Evolutionary conservation across 2,888 invertebrate genomes (phyloP), one percentile per base, ranked within the genome.

Genomic region (Ophioninae sp.): DNA sequence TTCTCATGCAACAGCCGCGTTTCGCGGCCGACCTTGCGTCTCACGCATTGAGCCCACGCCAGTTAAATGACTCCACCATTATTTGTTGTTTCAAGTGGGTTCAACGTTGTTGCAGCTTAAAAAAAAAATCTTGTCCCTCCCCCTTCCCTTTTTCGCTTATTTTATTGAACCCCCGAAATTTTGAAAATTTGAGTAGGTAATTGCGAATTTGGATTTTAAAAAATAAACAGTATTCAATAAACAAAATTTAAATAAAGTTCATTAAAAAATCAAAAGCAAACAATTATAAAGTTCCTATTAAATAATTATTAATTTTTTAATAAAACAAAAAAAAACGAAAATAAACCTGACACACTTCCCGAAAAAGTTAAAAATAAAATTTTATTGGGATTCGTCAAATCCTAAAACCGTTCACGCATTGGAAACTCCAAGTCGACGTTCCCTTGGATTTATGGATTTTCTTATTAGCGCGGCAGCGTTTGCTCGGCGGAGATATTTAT

Each of bases 21-120:
- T 69, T 82, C 79, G 83, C 86, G 77, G 85, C 85, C 88, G 89
- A 89, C 89, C 88, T 89, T 89, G 83, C 86, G 85, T 84, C 79
- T 67, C 75, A 78, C 84, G 86, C 69, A 68, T 80, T 37, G 39
- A 51, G 63, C 79, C 79, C 79, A 80, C 79, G 67, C 74, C 20
- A 59, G 58, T 59, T 17, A 8, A 58, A 10, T 68, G 23, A 23
- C 58, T 65, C 59, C 20, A 9, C 22, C 20, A 30, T 44, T 68
- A 51, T 64, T 73, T 59, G 72, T 79, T 79, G 64, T 73, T 79
- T 59, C 67, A 73, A 79, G 41, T 59, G 65, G 6, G 73, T 44
- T 78, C 61, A 58, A 51, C 37, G n/a, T 20, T 56, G n/a, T 56
- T 37, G 2, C 20, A 37, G 63, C 22, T 37, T 68, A 9, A 22